Evolutionary conservation across 2,888 invertebrate genomes (phyloP).

Genomic region (Melitaea athalia): DNA sequence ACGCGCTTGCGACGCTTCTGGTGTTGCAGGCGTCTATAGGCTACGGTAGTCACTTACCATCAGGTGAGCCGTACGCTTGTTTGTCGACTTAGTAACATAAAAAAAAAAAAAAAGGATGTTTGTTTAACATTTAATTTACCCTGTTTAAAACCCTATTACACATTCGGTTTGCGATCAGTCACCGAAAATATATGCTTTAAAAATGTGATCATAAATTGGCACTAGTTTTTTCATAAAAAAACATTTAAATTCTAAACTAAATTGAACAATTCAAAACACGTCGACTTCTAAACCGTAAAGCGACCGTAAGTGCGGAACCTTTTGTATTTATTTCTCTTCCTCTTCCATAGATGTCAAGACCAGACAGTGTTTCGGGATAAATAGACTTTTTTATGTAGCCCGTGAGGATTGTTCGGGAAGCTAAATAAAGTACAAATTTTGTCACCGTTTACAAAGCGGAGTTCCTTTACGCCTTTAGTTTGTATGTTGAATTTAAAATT

Average conservation of each 20-base stretch:
- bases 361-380: slow-evolving; percentile 34
- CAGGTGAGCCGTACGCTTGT: too few relatives aligned
- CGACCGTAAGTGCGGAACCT: slow-evolving; percentile 31
- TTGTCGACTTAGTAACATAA: too few relatives aligned
- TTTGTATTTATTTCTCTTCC: slow-evolving; percentile 37
- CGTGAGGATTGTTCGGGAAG: slow-evolving; percentile 8
- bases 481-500: background rate
- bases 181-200: background rate
- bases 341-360: slow-evolving; percentile 37
- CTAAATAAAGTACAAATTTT: slow-evolving; percentile 11
- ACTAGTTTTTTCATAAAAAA: background rate
- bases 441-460: background rate
- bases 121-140: too few relatives aligned
- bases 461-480: background rate
- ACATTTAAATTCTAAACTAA: slow-evolving; percentile 8
- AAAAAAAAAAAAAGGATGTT: too few relatives aligned
- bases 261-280: slow-evolving; percentile 32
- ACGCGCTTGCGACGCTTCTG: too few relatives aligned
- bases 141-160: too few relatives aligned
- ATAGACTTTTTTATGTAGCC: slow-evolving; percentile 28
- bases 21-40: too few relatives aligned
- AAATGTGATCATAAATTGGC: background rate
- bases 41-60: too few relatives aligned
- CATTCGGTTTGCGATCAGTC: too few relatives aligned
- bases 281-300: slow-evolving; percentile 31